phyloP scores from a whole-genome alignment of 1,140 invertebrate species.

The Rhizoglyphus robini region DNA sequence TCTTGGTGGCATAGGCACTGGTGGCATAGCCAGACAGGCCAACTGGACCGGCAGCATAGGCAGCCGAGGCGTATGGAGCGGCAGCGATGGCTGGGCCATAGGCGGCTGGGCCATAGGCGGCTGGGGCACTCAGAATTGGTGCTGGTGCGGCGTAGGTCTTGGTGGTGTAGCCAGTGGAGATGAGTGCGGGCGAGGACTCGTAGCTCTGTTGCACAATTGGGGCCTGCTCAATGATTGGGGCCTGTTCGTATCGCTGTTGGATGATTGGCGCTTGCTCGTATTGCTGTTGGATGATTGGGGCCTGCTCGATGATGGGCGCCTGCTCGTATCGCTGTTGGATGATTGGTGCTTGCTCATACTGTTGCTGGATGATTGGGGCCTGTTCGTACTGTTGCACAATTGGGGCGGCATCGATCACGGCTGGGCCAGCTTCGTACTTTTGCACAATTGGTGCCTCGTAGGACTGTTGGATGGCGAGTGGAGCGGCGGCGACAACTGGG shows the following conservation, averaged over 20 bases:
- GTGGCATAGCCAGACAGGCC: neutral
- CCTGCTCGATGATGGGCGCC: constrained; percentile 1
- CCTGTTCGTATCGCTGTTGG: neutral
- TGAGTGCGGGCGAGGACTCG: neutral
- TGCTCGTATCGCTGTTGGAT: neutral
- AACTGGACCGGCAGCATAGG: neutral
- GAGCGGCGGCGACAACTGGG: constrained; percentile 8
- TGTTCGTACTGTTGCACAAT: constrained; percentile 8
- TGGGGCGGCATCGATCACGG: constrained; percentile 11
- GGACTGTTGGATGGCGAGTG: constrained; percentile 10
- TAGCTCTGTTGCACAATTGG: neutral
- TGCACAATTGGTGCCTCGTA: constrained; percentile 11
- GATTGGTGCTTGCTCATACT: neutral
- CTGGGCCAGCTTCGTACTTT: constrained; percentile 9
- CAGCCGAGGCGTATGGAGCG: neutral
- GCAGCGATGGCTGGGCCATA: neutral
- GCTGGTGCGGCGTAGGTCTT: constrained; percentile 20
- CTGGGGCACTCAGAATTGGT: neutral
- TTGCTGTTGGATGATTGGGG: neutral
- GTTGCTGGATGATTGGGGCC: neutral
- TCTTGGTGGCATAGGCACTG: neutral
- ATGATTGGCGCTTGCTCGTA: neutral
- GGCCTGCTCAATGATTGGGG: neutral
- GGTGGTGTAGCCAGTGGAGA: constrained; percentile 20
- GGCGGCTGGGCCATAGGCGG: neutral